These are phyloP conservation scores for Folsomia candida DNA, from an alignment of 2,888 invertebrate species.

Conservation along the genomic window DNA sequence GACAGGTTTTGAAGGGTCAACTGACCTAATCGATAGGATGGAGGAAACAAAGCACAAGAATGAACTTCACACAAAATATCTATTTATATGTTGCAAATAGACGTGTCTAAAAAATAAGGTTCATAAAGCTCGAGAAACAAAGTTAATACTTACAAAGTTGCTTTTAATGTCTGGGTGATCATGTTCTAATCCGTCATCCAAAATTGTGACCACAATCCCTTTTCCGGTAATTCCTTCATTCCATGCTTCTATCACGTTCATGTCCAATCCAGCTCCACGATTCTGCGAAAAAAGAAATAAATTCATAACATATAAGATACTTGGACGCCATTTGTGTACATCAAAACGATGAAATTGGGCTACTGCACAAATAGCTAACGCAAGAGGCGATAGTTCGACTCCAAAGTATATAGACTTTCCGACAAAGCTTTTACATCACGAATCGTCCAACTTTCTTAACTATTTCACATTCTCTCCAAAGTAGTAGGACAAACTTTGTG, in stretches of 20 bases:
- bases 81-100: too few relatives aligned
- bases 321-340: not conserved
- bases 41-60: too few relatives aligned
- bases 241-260: slow-evolving; percentile 97
- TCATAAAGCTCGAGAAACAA: too few relatives aligned
- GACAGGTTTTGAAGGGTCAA: too few relatives aligned
- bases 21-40: too few relatives aligned
- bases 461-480: not conserved
- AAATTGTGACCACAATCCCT: slow-evolving; percentile 92
- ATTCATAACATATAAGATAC: not conserved
- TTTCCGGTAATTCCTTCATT: slow-evolving; percentile 87
- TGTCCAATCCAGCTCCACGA: slow-evolving; percentile 86
- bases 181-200: slow-evolving; percentile 94
- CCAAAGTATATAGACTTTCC: not conserved
- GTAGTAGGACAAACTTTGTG: slow-evolving; percentile 20
- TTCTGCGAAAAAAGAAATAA: slow-evolving; percentile 58
- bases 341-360: not conserved
- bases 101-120: slow-evolving; percentile 1
- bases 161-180: slow-evolving; percentile 88
- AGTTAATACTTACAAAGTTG: slow-evolving; percentile 71
- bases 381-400: not conserved
- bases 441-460: not conserved
- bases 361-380: not conserved
- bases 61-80: too few relatives aligned
- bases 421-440: not conserved